Evolutionary conservation across 2,888 invertebrate genomes (phyloP), one percentile per base, ranked within the genome.

Genomic region (Tenthredo scrophulariae): DNA sequence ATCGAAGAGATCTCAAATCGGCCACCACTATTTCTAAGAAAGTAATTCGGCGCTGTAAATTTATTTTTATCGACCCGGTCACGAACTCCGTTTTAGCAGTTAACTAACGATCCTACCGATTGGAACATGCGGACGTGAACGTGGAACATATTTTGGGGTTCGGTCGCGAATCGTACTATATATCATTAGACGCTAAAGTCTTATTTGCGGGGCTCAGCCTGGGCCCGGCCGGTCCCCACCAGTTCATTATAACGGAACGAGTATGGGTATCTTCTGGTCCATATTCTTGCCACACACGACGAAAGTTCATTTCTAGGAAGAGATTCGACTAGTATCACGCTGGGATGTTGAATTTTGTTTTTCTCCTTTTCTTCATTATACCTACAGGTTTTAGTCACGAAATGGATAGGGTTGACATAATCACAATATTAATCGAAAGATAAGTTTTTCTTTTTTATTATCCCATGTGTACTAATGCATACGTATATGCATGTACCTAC

Each of bases 101-200:
- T 74, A 43, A 74, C 72, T 74, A 74, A 74, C 72, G 72, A 74
- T 43, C 72, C 72, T 74, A 43, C 43, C 43, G 40, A 43, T 43
- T 74, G 40, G 22, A 74, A 74, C 72, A 74, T 74, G 72, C 72
- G 40, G 72, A 74, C 72, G 40, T 43, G 22, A 40, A 43, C 72
- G 40, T 40, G 43, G 43, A 74, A 74, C 72, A 74, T 74, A 74
- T 74, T 74, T 74, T 43, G 22, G 72, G 43, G 72, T 74, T 74
- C 72, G 72, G 43, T 74, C 43, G 72, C 72, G 72, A 74, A 74
- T 74, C 72, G 43, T 43, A 43, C 72, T 22, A 74, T 74, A 74
- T 43, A 74, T 74, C 72, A 74, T 74, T 74, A 40, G 72, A 74
- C 72, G 67, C 67, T 43, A 74, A 74, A 74, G 72, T 74, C 74